Conservation (phyloP, 2,113 vertebrate genomes). For the Poeciliopsis occidentalis region DNA sequence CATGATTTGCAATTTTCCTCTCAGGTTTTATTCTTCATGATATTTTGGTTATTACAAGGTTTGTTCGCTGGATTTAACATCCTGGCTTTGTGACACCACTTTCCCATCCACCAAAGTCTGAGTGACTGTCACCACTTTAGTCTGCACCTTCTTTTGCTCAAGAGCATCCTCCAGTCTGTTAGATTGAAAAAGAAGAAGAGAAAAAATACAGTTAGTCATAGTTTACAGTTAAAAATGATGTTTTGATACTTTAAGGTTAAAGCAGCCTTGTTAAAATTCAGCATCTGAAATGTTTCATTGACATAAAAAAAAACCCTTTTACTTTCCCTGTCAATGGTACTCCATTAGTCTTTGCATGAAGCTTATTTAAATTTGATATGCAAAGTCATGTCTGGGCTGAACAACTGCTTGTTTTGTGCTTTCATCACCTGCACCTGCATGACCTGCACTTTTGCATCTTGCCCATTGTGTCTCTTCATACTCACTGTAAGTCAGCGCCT, state of each 20-base stretch:
- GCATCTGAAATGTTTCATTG: slow-evolving; percentile 8
- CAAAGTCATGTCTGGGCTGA: neutral
- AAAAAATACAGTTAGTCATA: neutral
- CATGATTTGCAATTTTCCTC: neutral
- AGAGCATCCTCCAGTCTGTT: slow-evolving; percentile 58
- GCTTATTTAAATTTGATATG: slow-evolving; percentile 58
- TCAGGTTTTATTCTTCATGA: neutral
- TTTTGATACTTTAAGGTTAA: neutral
- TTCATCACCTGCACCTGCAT: neutral
- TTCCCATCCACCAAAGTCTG: slow-evolving; percentile 71
- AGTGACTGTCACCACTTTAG: slow-evolving; percentile 63
- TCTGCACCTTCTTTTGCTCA: slow-evolving; percentile 31
- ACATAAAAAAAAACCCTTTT: neutral
- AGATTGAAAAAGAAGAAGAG: neutral
- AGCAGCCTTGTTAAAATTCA: neutral
- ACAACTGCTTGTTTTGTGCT: neutral
- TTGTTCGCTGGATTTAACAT: slow-evolving; percentile 38
- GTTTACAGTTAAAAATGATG: neutral
- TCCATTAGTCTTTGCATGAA: slow-evolving; percentile 40
- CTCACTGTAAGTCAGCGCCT: slow-evolving; percentile 73
- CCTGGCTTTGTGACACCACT: slow-evolving; percentile 67
- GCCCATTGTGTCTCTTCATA: neutral
- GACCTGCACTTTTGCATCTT: neutral
- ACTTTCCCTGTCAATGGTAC: slow-evolving; percentile 21
- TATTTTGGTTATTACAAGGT: slow-evolving; percentile 20